A percentile compares a stretch with the other conserved stretches of the same genome.
phyloP scores from a whole-genome alignment of 2,113 vertebrate genomes.

The Odontophorus gujanensis region DNA sequence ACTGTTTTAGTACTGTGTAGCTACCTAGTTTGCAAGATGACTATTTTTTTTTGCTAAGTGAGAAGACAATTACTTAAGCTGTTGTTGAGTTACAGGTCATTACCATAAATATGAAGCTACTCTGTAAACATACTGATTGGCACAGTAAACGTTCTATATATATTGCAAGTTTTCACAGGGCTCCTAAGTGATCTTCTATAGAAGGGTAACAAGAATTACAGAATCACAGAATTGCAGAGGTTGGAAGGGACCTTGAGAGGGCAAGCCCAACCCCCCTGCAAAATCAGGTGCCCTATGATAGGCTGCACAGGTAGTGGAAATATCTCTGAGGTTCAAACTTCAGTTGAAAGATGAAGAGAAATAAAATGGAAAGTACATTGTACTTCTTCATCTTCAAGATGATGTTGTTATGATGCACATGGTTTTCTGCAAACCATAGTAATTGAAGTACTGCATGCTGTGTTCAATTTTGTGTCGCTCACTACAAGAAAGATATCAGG shows the following conservation, averaged over 20 bases:
- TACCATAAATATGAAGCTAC: background rate
- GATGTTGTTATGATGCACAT: background rate
- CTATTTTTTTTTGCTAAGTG: background rate
- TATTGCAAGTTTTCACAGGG: background rate
- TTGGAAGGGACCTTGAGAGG: too few species aligned
- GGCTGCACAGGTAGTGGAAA: background rate
- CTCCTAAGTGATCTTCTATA: accelerated
- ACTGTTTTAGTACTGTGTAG: background rate
- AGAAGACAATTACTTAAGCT: background rate
- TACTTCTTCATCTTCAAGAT: background rate
- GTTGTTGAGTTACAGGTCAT: background rate
- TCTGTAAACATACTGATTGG: background rate
- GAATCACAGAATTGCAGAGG: too few species aligned
- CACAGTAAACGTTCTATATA: background rate
- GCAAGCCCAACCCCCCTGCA: too few species aligned
- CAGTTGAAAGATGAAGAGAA: background rate
- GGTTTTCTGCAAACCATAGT: background rate
- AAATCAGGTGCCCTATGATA: too few species aligned
- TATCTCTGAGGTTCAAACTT: background rate
- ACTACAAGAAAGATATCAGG: too few species aligned
- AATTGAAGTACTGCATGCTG: background rate
- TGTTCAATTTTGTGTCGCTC: too few species aligned
- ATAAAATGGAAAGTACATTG: background rate
- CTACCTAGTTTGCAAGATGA: background rate
- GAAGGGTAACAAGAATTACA: background rate